Base-by-base conservation (phyloP, 2,888 invertebrate species). In the Ctena decussata region DNA sequence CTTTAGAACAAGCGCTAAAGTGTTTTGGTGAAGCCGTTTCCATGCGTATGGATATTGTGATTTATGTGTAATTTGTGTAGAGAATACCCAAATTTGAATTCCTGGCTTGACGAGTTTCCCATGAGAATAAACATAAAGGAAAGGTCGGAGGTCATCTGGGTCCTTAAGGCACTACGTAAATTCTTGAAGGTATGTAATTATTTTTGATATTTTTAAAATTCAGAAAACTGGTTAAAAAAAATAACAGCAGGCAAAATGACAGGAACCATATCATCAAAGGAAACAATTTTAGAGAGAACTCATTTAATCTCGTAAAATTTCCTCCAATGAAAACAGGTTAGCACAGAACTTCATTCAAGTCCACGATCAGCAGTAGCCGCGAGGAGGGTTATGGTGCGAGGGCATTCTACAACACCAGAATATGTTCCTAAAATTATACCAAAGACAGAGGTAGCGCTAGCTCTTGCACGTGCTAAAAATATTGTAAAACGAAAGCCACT, bases 331-430 rank as follows among this genome's bases (percentile, higher is more conserved):
- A 84, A 90, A 84, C 91, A 94, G 94, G 93, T 92, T 41, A 90
- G 91, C 83, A 90, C 92, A 82, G 93, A 93, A 89, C 78, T 89
- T 77, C 92, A 92, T 89, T 85, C 92, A 73, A 89, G 91, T 81
- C 92, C 94, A 73, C 91, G 89, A 84, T 82, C 90, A 72, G 89
- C 93, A 44, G 93, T 92, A 72, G 93, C 92, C 78, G 87, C 91
- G 77, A 89, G 91, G 84, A 90, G 93, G 79, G 91, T 89, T 82
- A 88, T 91, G 80, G 5, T 2, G 65, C 91, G 90, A 80, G 86
- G 90, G 78, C 89, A 85, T n/a, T 86, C 86, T 32, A 77, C 83
- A 44, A 82, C 89, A 86, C 86, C 85, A 44, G 46, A 74, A 44
- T 65, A 76, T 78, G 37, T 49, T 21, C 24, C 72, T n/a, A 46